Evolutionary conservation across 2,888 invertebrate species (phyloP).

Genomic region (Aethes cnicana): DNA sequence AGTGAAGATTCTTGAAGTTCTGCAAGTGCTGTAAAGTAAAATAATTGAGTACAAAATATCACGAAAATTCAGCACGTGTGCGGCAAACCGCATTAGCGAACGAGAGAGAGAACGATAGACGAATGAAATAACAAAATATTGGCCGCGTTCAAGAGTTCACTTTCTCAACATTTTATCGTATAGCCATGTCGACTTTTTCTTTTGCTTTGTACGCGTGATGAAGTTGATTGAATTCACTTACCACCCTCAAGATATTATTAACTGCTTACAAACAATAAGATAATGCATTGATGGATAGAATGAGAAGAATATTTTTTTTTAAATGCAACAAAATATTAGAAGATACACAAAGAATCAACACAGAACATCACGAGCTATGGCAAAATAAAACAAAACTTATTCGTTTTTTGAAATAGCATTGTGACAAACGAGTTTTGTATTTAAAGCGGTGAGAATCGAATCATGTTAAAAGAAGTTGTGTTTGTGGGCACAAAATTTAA

Average conservation of each 20-base stretch:
- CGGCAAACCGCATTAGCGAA: constrained; percentile 73
- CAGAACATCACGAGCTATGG: neutral
- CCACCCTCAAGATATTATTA: too few relatives aligned
- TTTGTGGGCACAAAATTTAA: neutral
- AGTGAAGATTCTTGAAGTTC: constrained; percentile 50
- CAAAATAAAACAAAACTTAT: constrained; percentile 4
- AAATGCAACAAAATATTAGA: too few relatives aligned
- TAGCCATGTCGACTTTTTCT: too few relatives aligned
- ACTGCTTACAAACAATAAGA: too few relatives aligned
- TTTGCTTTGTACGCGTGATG: too few relatives aligned
- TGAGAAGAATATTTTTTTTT: too few relatives aligned
- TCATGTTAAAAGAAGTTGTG: neutral
- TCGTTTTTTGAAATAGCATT: constrained; percentile 4
- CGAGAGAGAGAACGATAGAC: constrained; percentile 34
- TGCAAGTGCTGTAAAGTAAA: constrained; percentile 63
- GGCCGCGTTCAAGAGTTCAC: constrained; percentile 14
- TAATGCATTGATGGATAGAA: too few relatives aligned
- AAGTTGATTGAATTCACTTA: too few relatives aligned
- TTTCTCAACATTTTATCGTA: too few relatives aligned
- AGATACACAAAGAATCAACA: too few relatives aligned
- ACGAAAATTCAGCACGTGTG: constrained; percentile 80
- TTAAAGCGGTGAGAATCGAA: neutral
- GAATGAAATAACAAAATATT: constrained; percentile 8
- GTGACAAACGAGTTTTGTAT: neutral
- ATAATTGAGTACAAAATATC: constrained; percentile 73